phyloP scores from a whole-genome alignment of 92 coral and sea anemone species.

The Pocillopora meandrina region DNA sequence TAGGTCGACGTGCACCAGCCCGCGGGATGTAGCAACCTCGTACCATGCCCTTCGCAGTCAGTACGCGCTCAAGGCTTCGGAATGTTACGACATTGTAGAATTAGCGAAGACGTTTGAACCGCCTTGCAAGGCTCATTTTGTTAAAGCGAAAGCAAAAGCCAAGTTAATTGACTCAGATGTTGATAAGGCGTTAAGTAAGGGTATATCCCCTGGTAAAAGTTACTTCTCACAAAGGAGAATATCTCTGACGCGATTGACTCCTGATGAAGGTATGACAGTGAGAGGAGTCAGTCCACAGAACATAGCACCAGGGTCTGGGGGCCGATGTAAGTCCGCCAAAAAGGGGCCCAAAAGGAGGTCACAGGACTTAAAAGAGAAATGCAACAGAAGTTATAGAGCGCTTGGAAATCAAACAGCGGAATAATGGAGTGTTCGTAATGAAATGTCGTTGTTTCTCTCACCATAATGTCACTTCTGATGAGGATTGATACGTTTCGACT shows the following conservation, averaged over 20 bases:
- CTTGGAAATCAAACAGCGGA: neutral
- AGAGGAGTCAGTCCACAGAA: conserved; percentile 64
- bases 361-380: neutral
- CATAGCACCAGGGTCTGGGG: conserved; percentile 37
- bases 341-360: conserved; percentile 51
- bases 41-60: conserved; percentile 69
- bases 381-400: neutral
- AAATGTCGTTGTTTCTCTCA: neutral
- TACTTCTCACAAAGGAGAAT: conserved; percentile 81
- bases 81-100: conserved; percentile 85
- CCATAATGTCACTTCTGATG: no score
- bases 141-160: conserved; percentile 30
- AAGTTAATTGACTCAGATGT: conserved; percentile 32
- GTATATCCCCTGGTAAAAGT: conserved; percentile 86
- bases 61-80: conserved; percentile 77
- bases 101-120: conserved; percentile 79
- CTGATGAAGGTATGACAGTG: conserved; percentile 68
- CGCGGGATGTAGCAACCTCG: conserved; percentile 20
- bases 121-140: conserved; percentile 66
- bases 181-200: conserved; percentile 65
- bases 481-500: no score
- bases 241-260: conserved; percentile 69
- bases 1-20: conserved; percentile 40
- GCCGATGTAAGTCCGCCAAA: conserved; percentile 74
- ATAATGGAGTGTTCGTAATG: neutral